Evolutionary conservation across 2,797 vertebrate genomes (phyloP).

Genomic region (Sebastolobus altivelis): DNA sequence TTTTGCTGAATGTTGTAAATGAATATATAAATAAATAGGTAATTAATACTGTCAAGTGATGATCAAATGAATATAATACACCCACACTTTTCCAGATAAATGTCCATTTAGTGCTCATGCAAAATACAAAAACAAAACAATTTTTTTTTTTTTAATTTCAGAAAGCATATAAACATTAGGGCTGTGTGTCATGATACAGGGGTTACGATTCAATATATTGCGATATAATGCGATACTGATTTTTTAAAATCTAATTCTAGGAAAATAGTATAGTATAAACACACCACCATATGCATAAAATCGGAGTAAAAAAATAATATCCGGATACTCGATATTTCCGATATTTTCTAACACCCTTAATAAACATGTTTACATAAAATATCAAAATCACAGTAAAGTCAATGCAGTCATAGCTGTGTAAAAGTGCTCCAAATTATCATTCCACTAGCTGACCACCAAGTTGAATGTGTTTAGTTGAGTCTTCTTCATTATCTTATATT

Average conservation of each 20-base stretch:
- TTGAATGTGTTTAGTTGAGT: not conserved
- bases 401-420: not conserved
- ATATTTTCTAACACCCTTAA: too few relatives aligned
- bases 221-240: too few relatives aligned
- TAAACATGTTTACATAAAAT: not conserved
- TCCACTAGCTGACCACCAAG: not conserved
- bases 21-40: constrained; percentile 27
- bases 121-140: not conserved
- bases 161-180: not conserved
- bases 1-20: constrained; percentile 36
- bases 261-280: not conserved
- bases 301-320: too few relatives aligned
- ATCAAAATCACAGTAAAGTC: not conserved
- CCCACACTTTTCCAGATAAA: not conserved
- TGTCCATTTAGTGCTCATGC: too few relatives aligned
- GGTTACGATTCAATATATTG: too few relatives aligned
- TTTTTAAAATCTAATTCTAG: too few relatives aligned
- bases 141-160: not conserved
- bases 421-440: not conserved
- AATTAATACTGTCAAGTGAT: constrained; percentile 7
- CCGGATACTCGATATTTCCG: too few relatives aligned
- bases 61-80: not conserved
- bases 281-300: not conserved
- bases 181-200: too few relatives aligned
- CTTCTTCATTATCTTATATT: not conserved